Evolutionary conservation across 2,113 vertebrate genomes (phyloP), one percentile per base, ranked within the genome.

Genomic region (Choloepus hoffmanni): DNA sequence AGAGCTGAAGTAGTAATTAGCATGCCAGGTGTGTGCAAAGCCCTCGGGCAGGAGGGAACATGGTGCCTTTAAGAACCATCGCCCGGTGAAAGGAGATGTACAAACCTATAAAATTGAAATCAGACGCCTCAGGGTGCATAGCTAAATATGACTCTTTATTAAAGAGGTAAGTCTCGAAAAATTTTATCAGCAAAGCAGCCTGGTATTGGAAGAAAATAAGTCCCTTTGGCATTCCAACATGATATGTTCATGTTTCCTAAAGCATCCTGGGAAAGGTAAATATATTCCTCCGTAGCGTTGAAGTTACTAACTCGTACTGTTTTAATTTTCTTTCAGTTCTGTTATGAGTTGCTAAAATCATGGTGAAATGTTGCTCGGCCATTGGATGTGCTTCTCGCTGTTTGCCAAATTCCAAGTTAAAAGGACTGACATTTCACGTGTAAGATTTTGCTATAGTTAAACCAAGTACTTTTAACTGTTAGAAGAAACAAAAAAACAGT

Each of bases 351-450:
- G 85, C 93, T 96, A 89, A 97, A 67, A 89, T 91, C 90, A 97
- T 98, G 97, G 97, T 98, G 97, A 97, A 98, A 97, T 97, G 97
- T 92, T 97, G 97, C 81, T 96, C 97, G 0, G 97, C 97, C 77
- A 72, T 97, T 70, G 97, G 97, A 79, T 98, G 97, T n/a, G 97
- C 97, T 7, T 98, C 97, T 8, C 95, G 97, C 58, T 98, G 97
- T 72, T 83, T 98, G 88, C 97, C 97, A 40, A 95, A 97, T 45
- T 97, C 97, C 97, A 97, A 97, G 94, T 83, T 97, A 53, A 97
- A 95, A 83, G 97, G 97, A 78, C 94, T 98, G 72, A 98, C 97
- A 0, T 98, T 98, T 85, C 97, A 98, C 45, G 97, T 97, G 97
- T 98, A 97, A 98, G 97, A 68, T 7, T 85, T 74, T 15, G 26